Conservation (phyloP, 2,797 vertebrate genomes). For the Anas bahamensis region DNA sequence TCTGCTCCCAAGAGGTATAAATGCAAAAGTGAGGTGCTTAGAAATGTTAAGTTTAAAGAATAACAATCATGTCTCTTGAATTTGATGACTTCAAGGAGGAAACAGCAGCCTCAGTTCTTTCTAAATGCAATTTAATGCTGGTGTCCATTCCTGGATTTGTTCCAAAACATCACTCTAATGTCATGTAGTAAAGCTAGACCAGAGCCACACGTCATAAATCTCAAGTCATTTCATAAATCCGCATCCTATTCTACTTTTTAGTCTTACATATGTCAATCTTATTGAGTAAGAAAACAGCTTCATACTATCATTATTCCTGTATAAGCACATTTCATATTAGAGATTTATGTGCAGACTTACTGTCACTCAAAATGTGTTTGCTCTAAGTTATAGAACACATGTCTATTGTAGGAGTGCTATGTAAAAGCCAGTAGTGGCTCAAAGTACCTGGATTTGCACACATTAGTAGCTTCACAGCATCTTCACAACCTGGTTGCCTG, state of each 20-base stretch:
- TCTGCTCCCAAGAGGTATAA: neutral
- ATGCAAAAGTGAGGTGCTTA: neutral
- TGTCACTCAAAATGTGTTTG: neutral
- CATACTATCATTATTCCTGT: neutral
- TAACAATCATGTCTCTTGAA: neutral
- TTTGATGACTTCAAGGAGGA: neutral
- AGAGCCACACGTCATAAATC: neutral
- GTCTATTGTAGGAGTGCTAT: neutral
- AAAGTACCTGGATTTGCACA: neutral
- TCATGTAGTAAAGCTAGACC: neutral
- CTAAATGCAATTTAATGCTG: neutral
- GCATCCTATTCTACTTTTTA: neutral
- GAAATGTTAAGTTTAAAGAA: neutral
- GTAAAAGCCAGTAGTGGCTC: neutral
- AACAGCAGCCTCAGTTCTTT: neutral
- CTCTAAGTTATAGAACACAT: neutral
- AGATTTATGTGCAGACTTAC: neutral
- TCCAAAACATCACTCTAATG: neutral
- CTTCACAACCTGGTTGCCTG: constrained; percentile 14
- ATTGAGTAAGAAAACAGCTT: neutral
- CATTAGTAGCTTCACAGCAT: neutral
- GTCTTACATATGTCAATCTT: neutral
- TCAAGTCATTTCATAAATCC: neutral
- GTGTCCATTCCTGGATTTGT: neutral
- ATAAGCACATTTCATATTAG: neutral